A percentile compares a stretch with the other conserved stretches of the same genome.
Evolutionary conservation across 2,113 vertebrate species (phyloP).

Genomic region (Sardina pilchardus): DNA sequence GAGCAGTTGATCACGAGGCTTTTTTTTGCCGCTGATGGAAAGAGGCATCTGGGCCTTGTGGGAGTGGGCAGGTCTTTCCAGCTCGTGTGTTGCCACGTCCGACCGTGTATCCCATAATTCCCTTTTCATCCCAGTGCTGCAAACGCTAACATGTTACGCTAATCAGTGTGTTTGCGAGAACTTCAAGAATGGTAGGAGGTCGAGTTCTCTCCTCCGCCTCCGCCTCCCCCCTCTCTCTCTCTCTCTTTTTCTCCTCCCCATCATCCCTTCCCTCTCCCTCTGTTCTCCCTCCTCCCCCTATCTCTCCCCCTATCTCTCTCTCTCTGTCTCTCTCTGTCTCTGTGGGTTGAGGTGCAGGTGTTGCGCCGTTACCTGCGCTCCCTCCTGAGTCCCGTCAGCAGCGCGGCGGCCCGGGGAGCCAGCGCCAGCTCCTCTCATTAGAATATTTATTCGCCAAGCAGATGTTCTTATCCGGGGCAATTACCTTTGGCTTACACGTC

Average conservation of each 20-base stretch:
- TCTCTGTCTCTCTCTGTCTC: slow-evolving; percentile 28
- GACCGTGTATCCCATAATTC: slow-evolving; percentile 1
- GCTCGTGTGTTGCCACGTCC: neutral
- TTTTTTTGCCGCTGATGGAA: slow-evolving; percentile 44
- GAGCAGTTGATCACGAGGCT: slow-evolving; percentile 30
- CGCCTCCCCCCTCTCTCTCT: neutral
- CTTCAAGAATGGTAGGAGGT: slow-evolving; percentile 7
- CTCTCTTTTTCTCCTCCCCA: neutral
- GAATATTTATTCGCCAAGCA: slow-evolving; percentile 77
- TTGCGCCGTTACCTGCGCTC: slow-evolving; percentile 60
- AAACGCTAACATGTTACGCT: neutral
- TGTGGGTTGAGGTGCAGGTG: slow-evolving; percentile 62
- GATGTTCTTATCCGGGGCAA: slow-evolving; percentile 75
- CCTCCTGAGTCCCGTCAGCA: slow-evolving; percentile 62
- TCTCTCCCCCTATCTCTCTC: slow-evolving; percentile 27
- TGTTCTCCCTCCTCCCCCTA: neutral
- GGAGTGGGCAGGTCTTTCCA: neutral
- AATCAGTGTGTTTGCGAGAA: slow-evolving; percentile 6
- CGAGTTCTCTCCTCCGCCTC: neutral
- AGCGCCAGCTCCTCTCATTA: slow-evolving; percentile 66
- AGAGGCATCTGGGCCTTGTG: slow-evolving; percentile 50
- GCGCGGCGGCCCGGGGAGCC: slow-evolving; percentile 61
- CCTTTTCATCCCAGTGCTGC: neutral
- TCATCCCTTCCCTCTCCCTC: neutral
- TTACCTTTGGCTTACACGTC: slow-evolving; percentile 73